Base-by-base conservation (phyloP, 2,797 vertebrate species). In the Takifugu rubripes region DNA sequence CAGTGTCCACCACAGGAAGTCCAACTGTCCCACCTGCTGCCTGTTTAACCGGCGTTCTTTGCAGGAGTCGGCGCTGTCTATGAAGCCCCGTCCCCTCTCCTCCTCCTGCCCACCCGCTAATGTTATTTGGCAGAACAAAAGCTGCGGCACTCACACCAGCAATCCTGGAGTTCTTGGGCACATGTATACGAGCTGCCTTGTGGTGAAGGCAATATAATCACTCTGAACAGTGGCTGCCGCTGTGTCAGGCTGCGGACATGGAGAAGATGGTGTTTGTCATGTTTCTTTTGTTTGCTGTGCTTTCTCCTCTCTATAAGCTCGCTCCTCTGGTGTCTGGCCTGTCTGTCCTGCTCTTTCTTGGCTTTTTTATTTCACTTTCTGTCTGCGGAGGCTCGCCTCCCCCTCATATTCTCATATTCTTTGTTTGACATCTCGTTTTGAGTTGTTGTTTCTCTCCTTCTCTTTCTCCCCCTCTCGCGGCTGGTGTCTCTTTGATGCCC, bases 81-180 rank as follows among this genome's bases (percentile, higher is more conserved):
- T 27, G 77, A 79, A 80, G 78, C 85, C 52, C 16, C 75, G 79
- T 75, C 75, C 77, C 86, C 84, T 84, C 84, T 85, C 79, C 77
- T 78, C 81, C 79, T 77, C 79, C 82, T 81, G 82, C 84, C 84
- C 82, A 82, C 74, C 82, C 82, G 80, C 85, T 90, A 87, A 90
- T 80, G 84, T 80, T 86, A 87, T 84, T 85, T 90, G 86, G 81
- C 84, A 89, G 77, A 87, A 88, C 83, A 83, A 85, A 84, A 78
- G 80, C 82, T 56, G 61, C 75, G 65, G 78, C 65, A 63, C 81
- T 78, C 72, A 72, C 75, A 77, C 78, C 84, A 86, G 73, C 77
- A 59, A 85, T 87, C 78, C 70, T 67, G 69, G 71, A 83, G 70
- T 88, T 86, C 70, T 78, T 52, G 78, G 75, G 81, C 71, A 79